Evolutionary conservation across 64 coral and sea anemone species (phyloP), one percentile per base, ranked within the genome.

Genomic region (Dendronephthya gigantea): DNA sequence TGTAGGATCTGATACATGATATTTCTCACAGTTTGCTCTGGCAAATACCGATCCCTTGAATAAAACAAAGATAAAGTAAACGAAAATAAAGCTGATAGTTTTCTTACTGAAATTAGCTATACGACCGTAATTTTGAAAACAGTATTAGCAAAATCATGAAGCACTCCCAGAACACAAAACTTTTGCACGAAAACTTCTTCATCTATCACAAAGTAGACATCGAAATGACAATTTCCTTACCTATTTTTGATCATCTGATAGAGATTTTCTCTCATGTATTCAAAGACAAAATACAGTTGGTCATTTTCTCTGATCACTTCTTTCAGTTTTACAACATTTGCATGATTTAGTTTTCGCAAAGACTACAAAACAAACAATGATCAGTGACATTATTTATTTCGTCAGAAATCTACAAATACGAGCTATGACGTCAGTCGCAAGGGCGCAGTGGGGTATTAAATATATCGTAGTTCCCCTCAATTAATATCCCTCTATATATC

Each of bases 231-330:
- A 23, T n/a, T 10, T 30, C 12, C 19, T 90, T 89, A 96, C 94
- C 94, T 96, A 85, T 90, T 97, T 65, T 97, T 97, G 89, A 97
- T 97, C 87, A 97, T 90, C 62, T 97, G 94, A 56, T 97, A 97
- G 55, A 97, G 85, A 36, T 97, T 97, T 81, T 97, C 94, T 79
- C 92, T 92, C 86, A 97, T 97, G 87, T 97, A 97, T 88, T 97
- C 94, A 93, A 97, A 97, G 11, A 97, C 94, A 89, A 97, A 97
- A 83, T 91, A 97, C 19, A 97, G 74, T 2, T 93, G 86, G 40
- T 97, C 94, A 91, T 97, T 93, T 87, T 97, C 94, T 40, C 94
- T 69, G 82, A 97, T 97, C 9, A 97, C 91, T 91, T 97, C 94
- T 58, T 97, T 97, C 0, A 97, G 82, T 85, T 97, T 97, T 11